A percentile compares a stretch with the other conserved stretches of the same genome.
Conservation (phyloP, 64 coral and sea anemone genomes). For the Montipora sp. region DNA sequence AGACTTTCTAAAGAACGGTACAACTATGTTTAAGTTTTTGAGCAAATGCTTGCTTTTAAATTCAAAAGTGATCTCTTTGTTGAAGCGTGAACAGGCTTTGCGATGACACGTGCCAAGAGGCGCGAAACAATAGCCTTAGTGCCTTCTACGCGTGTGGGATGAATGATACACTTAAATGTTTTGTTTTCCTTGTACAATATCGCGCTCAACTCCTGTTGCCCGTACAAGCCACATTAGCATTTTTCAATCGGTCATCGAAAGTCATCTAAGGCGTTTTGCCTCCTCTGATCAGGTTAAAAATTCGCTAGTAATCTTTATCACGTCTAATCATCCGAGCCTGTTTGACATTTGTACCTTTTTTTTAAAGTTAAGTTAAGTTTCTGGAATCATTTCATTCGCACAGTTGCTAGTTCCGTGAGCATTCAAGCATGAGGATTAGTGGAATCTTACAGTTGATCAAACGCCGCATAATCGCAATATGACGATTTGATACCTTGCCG, state of each 20-base stretch:
- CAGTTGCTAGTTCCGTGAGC: background rate
- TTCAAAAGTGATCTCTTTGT: constrained; percentile 13
- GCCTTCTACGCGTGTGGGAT: constrained; percentile 19
- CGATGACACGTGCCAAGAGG: constrained; percentile 11
- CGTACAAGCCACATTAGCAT: constrained; percentile 15
- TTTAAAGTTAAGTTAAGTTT: no score
- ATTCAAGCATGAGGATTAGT: background rate
- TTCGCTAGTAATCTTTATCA: no score
- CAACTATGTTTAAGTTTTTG: constrained; percentile 5
- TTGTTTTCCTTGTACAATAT: constrained; percentile 54
- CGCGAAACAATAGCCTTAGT: background rate
- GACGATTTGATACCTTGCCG: constrained; percentile 9
- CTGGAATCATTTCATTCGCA: no score
- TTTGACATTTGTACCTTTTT: no score
- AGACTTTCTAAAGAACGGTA: background rate
- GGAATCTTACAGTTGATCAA: background rate
- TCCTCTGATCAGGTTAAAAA: background rate
- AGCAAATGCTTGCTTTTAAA: constrained; percentile 35
- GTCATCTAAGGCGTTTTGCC: background rate
- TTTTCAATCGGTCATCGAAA: background rate
- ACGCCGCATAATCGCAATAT: background rate
- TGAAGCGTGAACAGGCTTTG: background rate
- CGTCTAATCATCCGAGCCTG: no score
- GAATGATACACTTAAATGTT: constrained; percentile 44
- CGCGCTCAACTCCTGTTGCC: background rate